Evolutionary conservation across 2,113 vertebrate species (phyloP), one percentile per base, ranked within the genome.

Genomic region (Colaptes auratus): DNA sequence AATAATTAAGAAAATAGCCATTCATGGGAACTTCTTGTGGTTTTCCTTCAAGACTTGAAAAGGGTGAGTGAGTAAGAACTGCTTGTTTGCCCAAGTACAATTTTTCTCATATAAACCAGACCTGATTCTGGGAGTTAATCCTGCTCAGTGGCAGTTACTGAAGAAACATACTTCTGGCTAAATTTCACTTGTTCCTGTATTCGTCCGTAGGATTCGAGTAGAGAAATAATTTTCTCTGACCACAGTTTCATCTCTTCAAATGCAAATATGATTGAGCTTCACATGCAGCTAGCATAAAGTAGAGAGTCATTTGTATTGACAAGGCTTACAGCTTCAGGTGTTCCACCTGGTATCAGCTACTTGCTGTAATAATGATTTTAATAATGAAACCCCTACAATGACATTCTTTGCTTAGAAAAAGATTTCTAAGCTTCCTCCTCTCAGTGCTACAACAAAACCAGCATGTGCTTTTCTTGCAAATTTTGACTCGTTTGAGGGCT

Each of bases 141-240:
- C 2, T 53, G 30, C 23, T 58, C 58, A 42, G 14, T 74, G 50
- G 21, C 52, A 92, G n/a, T 76, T 71, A 28, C 33, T 61, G 39
- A 56, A 44, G 55, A 24, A 75, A n/a, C 18, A 16, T 30, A 30
- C 24, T 59, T 71, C 7, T 53, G 33, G 24, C 42, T 77, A 24
- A 33, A 79, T 55, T 72, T 48, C 13, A 30, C 16, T 82, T 82
- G 39, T 35, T 89, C 30, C 13, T 66, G 3, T 67, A 66, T 86
- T 90, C 89, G 56, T 44, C 59, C 73, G 50, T 35, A 86, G 88
- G 59, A 42, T 76, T 72, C 23, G 76, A n/a, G 60, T 86, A 86
- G 31, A 77, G 7, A 17, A 74, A 55, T 21, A 84, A 30, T 53
- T 84, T 67, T 53, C 53, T 79, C 17, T 90, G 77, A 69, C 63